Evolutionary conservation across 92 coral and sea anemone genomes (phyloP).

Genomic region (Phenganax stokvisi): DNA sequence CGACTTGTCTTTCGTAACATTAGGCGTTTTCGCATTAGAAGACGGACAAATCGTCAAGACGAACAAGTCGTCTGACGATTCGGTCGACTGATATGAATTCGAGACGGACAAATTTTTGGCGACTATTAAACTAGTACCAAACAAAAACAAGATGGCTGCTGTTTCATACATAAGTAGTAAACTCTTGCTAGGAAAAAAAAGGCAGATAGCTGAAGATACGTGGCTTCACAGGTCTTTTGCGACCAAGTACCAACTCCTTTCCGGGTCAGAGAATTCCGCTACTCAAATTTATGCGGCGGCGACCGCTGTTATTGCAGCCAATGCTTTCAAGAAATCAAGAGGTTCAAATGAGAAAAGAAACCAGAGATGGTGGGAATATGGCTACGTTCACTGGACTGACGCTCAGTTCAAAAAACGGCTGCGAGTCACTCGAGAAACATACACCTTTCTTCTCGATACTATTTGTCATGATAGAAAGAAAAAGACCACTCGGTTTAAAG

Average conservation of each 20-base stretch:
- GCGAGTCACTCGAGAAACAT: slow-evolving; percentile 41
- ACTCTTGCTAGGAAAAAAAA: slow-evolving; percentile 1
- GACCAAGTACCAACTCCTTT: not conserved
- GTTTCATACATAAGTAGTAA: not conserved
- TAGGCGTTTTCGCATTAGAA: too few relatives aligned
- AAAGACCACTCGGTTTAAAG: slow-evolving; percentile 27
- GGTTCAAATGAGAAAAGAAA: slow-evolving; percentile 38
- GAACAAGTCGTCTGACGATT: too few relatives aligned
- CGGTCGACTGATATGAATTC: too few relatives aligned
- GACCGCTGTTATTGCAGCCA: slow-evolving; percentile 2
- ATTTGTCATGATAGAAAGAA: slow-evolving; percentile 24
- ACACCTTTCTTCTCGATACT: slow-evolving; percentile 33
- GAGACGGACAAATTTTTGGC: too few relatives aligned
- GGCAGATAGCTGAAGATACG: not conserved
- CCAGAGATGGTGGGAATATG: slow-evolving; percentile 50
- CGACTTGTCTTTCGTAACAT: too few relatives aligned
- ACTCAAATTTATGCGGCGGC: not conserved
- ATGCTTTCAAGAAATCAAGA: slow-evolving; percentile 40
- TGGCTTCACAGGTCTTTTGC: too few relatives aligned
- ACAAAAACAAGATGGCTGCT: slow-evolving; percentile 6
- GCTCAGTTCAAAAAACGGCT: slow-evolving; percentile 46
- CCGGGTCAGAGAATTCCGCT: not conserved
- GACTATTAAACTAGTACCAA: too few relatives aligned
- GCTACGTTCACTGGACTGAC: slow-evolving; percentile 44
- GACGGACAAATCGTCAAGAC: too few relatives aligned